Percentiles rank a stretch among this genome's conserved stretches.
phyloP scores from a whole-genome alignment of 2,888 invertebrate species.

The Cylindroiulus punctatus region DNA sequence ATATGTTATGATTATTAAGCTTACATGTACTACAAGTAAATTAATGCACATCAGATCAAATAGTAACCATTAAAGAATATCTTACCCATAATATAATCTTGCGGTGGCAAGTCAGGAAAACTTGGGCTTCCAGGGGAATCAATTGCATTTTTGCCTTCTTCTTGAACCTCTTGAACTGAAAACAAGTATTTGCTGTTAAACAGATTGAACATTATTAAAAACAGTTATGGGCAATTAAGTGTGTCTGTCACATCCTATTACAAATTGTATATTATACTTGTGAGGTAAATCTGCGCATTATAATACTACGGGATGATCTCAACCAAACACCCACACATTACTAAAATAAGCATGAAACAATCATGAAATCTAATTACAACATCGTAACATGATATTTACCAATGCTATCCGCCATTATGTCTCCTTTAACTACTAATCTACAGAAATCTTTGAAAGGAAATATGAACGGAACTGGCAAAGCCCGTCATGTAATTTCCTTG shows the following conservation, averaged over 20 bases:
- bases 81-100: conserved; percentile 87
- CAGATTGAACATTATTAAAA: not conserved
- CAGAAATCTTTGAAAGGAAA: conserved; percentile 25
- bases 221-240: not conserved
- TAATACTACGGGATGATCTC: not conserved
- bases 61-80: not conserved
- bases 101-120: conserved; percentile 87
- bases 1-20: no score
- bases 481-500: not conserved
- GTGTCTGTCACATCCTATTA: not conserved
- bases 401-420: not conserved
- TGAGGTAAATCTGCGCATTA: not conserved
- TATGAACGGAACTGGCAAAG: not conserved
- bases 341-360: not conserved
- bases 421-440: conserved; percentile 24
- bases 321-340: not conserved
- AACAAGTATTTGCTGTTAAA: conserved; percentile 60
- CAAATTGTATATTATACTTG: not conserved
- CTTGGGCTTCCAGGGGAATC: conserved; percentile 92
- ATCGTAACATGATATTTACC: not conserved
- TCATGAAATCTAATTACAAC: not conserved
- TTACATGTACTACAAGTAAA: no score
- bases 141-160: conserved; percentile 95
- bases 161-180: conserved; percentile 91
- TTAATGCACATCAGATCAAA: no score